These are phyloP conservation scores for Drosophila novamexicana DNA, from an alignment of 1,140 invertebrate species.

Conservation along the genomic window DNA sequence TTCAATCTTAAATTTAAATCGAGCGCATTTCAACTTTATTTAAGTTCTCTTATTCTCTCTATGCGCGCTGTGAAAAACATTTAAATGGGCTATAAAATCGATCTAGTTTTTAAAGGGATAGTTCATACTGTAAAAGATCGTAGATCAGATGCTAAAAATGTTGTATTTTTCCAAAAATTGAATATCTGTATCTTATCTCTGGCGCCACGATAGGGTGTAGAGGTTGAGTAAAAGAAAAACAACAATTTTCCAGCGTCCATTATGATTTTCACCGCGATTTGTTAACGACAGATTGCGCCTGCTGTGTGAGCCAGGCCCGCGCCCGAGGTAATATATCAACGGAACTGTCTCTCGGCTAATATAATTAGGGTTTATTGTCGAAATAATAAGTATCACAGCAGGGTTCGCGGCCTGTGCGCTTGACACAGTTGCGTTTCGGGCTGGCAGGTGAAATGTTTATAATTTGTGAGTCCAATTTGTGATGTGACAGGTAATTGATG, in stretches of 20 bases:
- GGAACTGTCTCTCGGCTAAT: constrained; percentile 68
- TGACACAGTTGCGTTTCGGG: constrained; percentile 69
- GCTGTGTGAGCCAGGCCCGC: constrained; percentile 21
- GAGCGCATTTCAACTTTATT: too few relatives aligned
- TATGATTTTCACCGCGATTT: constrained; percentile 73
- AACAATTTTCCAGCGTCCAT: constrained; percentile 67
- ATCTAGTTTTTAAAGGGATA: too few relatives aligned
- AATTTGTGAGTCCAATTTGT: constrained; percentile 66
- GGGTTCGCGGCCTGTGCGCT: constrained; percentile 47
- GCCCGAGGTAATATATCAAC: constrained; percentile 62
- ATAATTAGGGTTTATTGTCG: constrained; percentile 75
- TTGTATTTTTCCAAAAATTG: too few relatives aligned
- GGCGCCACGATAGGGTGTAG: background rate
- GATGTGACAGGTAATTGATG: constrained; percentile 71
- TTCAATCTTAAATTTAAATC: too few relatives aligned
- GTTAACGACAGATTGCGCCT: constrained; percentile 54
- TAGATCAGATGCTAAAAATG: too few relatives aligned
- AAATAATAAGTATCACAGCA: constrained; percentile 67
- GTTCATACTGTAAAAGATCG: too few relatives aligned
- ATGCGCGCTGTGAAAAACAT: too few relatives aligned
- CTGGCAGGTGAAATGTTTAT: constrained; percentile 65
- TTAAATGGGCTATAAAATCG: too few relatives aligned
- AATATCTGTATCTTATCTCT: too few relatives aligned
- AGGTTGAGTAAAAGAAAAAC: constrained; percentile 2
- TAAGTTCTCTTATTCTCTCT: too few relatives aligned